Percentiles rank a stretch among this genome's conserved stretches.
Conservation (phyloP, 1,140 invertebrate genomes). For the Drosophila virilis region DNA sequence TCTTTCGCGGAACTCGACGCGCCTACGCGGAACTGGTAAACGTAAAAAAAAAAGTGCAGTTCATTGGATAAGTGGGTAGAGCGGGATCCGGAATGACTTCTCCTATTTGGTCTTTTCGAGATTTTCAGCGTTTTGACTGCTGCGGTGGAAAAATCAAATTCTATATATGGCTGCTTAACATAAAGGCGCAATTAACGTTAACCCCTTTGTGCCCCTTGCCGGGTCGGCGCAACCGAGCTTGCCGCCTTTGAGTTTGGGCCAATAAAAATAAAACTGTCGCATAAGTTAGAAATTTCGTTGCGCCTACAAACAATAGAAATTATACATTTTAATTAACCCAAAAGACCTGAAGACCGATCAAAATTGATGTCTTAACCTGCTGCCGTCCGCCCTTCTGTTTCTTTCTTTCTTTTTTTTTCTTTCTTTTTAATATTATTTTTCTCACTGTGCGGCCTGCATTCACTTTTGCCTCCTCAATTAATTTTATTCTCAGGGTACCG, state of each 20-base stretch:
- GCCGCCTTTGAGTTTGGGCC: conserved; percentile 50
- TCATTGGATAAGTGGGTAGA: conserved; percentile 15
- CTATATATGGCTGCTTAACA: conserved; percentile 56
- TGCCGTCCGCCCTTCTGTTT: neutral
- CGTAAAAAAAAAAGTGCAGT: conserved; percentile 16
- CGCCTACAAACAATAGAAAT: conserved; percentile 33
- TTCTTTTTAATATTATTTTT: neutral
- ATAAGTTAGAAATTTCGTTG: conserved; percentile 70
- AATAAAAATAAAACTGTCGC: conserved; percentile 81
- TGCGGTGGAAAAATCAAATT: conserved; percentile 49
- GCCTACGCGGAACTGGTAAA: conserved; percentile 65
- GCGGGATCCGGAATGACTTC: conserved; percentile 1
- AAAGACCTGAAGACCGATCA: conserved; percentile 1
- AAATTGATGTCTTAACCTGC: conserved; percentile 42
- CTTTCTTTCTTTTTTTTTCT: neutral
- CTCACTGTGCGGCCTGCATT: conserved; percentile 24
- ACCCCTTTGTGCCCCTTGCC: conserved; percentile 64
- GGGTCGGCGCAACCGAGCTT: conserved; percentile 19
- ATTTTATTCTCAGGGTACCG: conserved; percentile 34
- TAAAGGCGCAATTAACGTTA: conserved; percentile 79
- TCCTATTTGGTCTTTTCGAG: conserved; percentile 17
- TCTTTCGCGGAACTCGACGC: conserved; percentile 10
- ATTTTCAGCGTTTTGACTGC: conserved; percentile 33
- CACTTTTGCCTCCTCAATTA: conserved; percentile 26
- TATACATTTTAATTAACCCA: conserved; percentile 61